Evolutionary conservation across 2,888 invertebrate genomes (phyloP).

Genomic region (Sabatieria punctata): DNA sequence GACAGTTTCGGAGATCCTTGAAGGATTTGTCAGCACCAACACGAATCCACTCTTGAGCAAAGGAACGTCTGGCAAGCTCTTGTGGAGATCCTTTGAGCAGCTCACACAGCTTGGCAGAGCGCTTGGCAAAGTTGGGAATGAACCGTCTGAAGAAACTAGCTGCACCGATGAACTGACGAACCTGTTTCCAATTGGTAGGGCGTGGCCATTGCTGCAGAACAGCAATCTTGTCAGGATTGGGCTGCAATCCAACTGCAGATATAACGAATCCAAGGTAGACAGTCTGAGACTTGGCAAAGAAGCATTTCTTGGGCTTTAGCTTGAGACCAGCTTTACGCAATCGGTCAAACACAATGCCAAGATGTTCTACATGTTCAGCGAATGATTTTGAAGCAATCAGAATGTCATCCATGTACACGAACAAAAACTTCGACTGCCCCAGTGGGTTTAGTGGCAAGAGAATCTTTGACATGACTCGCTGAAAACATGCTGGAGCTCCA

Average conservation of each 20-base stretch:
- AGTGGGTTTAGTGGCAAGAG: too few species aligned
- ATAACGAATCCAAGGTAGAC: background rate
- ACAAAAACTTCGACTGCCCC: background rate
- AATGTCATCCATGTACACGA: background rate
- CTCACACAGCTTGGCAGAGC: background rate
- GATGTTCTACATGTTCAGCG: background rate
- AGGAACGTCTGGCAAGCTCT: too few species aligned
- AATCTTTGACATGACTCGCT: constrained; percentile 6
- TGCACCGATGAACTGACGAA: background rate
- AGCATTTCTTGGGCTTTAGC: constrained; percentile 1
- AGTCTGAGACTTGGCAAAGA: background rate
- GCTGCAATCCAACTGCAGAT: background rate
- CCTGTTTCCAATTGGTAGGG: background rate
- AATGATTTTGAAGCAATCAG: background rate
- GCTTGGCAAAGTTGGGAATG: background rate
- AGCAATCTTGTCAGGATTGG: background rate
- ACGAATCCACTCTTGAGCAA: too few species aligned
- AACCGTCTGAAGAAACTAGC: background rate
- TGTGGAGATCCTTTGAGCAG: background rate
- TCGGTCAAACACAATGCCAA: background rate
- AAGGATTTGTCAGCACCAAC: constrained; percentile 9
- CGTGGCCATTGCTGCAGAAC: background rate
- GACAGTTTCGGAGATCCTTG: constrained; percentile 9
- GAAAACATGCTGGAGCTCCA: constrained; percentile 12
- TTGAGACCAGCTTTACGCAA: background rate